These are phyloP conservation scores for Lepus americanus DNA, from an alignment of 2,113 vertebrate genomes.

Conservation along the genomic window DNA sequence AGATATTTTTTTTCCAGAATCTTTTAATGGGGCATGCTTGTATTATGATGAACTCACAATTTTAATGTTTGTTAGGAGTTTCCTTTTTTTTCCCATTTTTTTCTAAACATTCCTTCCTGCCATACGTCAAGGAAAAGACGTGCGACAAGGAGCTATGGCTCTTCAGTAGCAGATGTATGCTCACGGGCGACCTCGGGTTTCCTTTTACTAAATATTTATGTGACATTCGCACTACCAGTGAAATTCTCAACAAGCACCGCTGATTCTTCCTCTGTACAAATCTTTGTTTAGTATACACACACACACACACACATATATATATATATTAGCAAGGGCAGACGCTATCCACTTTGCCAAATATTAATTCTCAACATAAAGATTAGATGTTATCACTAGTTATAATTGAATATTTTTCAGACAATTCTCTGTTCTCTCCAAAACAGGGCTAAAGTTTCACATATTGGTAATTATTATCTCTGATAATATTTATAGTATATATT, in stretches of 20 bases:
- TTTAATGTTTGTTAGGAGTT: slow-evolving; percentile 66
- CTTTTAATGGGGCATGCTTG: slow-evolving; percentile 42
- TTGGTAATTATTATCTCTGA: neutral
- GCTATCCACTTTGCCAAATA: slow-evolving; percentile 24
- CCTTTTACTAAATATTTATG: slow-evolving; percentile 77
- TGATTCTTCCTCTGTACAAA: neutral
- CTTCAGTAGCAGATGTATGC: slow-evolving; percentile 64
- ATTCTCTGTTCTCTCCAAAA: neutral
- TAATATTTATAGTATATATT: neutral
- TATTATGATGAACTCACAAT: slow-evolving; percentile 56
- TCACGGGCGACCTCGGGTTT: neutral
- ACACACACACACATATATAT: neutral
- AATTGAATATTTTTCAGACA: slow-evolving; percentile 28
- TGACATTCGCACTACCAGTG: slow-evolving; percentile 61
- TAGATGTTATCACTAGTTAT: neutral
- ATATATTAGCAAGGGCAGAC: neutral
- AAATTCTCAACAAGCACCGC: slow-evolving; percentile 10
- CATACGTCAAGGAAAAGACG: slow-evolving; percentile 60
- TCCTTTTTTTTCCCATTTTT: slow-evolving; percentile 41
- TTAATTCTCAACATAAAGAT: slow-evolving; percentile 48
- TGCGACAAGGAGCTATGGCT: neutral
- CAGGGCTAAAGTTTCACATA: neutral
- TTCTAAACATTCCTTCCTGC: slow-evolving; percentile 61
- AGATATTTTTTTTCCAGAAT: slow-evolving; percentile 69
- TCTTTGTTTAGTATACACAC: neutral